Percentiles rank a stretch among this genome's conserved stretches.
phyloP scores from a whole-genome alignment of 2,888 invertebrate species.

The Synanthedon formicaeformis region DNA sequence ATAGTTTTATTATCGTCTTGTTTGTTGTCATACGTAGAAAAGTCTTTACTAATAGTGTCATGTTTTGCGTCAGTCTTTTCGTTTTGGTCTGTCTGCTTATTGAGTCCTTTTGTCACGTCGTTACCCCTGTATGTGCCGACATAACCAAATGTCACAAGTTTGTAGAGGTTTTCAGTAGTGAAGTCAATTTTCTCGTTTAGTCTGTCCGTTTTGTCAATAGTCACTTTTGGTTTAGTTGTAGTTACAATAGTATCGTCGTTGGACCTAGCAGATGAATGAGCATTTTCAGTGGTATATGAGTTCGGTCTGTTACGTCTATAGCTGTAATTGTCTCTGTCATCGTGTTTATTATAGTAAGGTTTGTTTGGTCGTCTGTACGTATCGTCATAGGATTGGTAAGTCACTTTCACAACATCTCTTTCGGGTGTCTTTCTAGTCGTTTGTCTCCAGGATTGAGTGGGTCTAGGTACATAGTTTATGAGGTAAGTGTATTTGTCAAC shows the following conservation, averaged over 20 bases:
- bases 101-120: conserved; percentile 10
- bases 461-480: conserved; percentile 65
- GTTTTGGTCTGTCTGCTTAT: conserved; percentile 12
- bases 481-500: conserved; percentile 62
- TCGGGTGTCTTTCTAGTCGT: conserved; percentile 45
- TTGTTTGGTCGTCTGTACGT: conserved; percentile 38
- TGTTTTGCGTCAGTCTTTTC: conserved; percentile 16
- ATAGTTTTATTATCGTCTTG: conserved; percentile 19
- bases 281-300: conserved; percentile 25
- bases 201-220: conserved; percentile 18
- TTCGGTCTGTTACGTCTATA: conserved; percentile 36
- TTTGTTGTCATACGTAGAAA: conserved; percentile 31
- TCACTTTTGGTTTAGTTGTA: conserved; percentile 14
- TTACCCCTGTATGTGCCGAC: conserved; percentile 57
- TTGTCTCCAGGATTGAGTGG: conserved; percentile 58
- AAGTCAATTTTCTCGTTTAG: conserved; percentile 15
- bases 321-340: conserved; percentile 17
- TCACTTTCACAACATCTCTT: conserved; percentile 58
- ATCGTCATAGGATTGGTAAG: conserved; percentile 59
- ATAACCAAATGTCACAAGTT: conserved; percentile 62
- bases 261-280: conserved; percentile 50
- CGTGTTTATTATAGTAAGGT: conserved; percentile 35
- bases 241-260: conserved; percentile 28
- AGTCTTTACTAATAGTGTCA: conserved; percentile 45
- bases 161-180: conserved; percentile 52